Conservation (phyloP, 1,140 invertebrate species). For the Planococcus citri region DNA sequence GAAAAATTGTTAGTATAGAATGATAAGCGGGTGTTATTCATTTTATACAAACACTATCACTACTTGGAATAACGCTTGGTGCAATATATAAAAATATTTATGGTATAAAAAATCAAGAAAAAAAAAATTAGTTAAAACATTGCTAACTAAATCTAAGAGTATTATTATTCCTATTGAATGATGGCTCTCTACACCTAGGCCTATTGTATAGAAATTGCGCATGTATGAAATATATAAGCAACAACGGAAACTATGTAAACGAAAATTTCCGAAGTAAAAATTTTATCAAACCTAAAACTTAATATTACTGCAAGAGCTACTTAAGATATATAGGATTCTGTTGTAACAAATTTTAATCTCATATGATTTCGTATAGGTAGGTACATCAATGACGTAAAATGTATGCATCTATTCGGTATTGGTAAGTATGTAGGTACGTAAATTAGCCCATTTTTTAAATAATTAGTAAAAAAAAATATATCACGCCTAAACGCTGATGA, state of each 20-base stretch:
- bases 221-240: background rate
- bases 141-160: background rate
- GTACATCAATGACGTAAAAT: too few relatives aligned
- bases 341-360: background rate
- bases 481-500: too few relatives aligned
- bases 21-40: constrained; percentile 2
- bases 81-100: background rate
- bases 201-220: background rate
- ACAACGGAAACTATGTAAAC: background rate
- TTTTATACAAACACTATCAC: background rate
- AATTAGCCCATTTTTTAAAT: too few relatives aligned
- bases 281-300: background rate
- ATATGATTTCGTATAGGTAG: background rate
- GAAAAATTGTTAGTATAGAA: background rate
- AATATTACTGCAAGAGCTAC: background rate
- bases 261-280: background rate
- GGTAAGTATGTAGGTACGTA: too few relatives aligned
- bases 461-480: too few relatives aligned
- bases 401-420: too few relatives aligned
- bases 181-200: background rate
- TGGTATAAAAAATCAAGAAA: background rate
- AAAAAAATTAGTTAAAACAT: background rate
- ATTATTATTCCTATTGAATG: background rate
- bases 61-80: background rate
- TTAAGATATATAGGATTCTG: background rate